A percentile compares a stretch with the other conserved stretches of the same genome.
Conservation (phyloP, 1,140 invertebrate species). For the Heliconius hermathena region DNA sequence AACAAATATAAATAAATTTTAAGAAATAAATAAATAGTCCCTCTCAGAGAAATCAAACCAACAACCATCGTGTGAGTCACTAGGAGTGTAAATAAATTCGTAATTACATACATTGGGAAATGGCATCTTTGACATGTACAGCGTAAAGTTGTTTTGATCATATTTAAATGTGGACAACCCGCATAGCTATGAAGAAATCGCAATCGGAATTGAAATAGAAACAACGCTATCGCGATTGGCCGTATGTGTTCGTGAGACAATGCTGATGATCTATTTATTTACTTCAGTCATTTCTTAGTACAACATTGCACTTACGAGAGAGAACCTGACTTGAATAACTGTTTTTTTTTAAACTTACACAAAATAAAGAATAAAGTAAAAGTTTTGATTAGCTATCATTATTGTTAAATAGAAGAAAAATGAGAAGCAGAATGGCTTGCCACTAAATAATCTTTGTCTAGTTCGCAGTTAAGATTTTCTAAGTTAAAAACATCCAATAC, state of each 20-base stretch:
- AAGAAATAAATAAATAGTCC: no score
- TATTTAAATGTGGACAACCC: conserved; percentile 30
- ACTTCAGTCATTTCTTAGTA: not conserved
- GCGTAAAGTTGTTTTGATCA: conserved; percentile 7
- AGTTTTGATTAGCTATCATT: no score
- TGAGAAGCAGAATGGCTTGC: no score
- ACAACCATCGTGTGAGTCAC: no score
- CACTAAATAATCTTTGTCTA: no score
- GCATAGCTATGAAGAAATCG: conserved; percentile 52
- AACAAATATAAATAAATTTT: no score
- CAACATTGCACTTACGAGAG: not conserved
- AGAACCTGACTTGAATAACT: not conserved
- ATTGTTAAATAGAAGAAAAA: no score
- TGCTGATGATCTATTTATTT: conserved; percentile 28
- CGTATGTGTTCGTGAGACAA: conserved; percentile 40
- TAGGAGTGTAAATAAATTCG: no score
- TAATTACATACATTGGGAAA: not conserved
- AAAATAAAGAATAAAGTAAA: not conserved
- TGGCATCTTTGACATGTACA: not conserved
- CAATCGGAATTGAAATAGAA: conserved; percentile 45
- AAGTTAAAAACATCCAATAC: no score
- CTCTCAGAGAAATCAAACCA: no score
- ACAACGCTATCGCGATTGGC: conserved; percentile 28
- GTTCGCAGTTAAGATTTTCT: no score
- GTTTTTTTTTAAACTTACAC: no score